A percentile compares a stretch with the other conserved stretches of the same genome.
These are phyloP conservation scores for Lagenorhynchus albirostris DNA, from an alignment of 2,113 vertebrate species.

Conservation along the genomic window DNA sequence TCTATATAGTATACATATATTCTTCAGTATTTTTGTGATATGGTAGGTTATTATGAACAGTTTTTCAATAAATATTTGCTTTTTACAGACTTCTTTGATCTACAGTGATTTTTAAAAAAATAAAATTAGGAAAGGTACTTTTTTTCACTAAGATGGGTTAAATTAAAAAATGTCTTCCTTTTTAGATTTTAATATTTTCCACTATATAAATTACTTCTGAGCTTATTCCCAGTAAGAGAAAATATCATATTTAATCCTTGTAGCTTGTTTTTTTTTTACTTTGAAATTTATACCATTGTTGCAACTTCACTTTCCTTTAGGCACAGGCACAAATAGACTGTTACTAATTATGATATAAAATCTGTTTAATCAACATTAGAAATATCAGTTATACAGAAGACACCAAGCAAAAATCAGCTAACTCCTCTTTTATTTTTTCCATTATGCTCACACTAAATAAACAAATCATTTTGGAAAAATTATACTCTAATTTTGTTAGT, in stretches of 20 bases:
- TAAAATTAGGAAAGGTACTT: not conserved
- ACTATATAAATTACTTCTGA: not conserved
- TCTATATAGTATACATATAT: not conserved
- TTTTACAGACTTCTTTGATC: not conserved
- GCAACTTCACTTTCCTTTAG: constrained; percentile 35
- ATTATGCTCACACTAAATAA: not conserved
- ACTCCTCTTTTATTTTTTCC: not conserved
- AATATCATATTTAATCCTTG: not conserved
- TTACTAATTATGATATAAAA: constrained; percentile 41
- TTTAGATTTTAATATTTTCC: not conserved
- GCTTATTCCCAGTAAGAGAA: not conserved
- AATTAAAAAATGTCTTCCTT: not conserved
- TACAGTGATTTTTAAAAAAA: not conserved
- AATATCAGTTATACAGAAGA: not conserved
- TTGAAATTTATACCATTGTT: not conserved
- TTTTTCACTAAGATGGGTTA: not conserved
- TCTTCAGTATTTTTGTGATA: not conserved
- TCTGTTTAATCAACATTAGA: constrained; percentile 24
- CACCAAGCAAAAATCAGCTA: not conserved
- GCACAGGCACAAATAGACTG: constrained; percentile 10
- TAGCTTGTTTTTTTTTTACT: not conserved
- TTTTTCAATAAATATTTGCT: not conserved
- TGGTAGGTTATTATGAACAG: not conserved
- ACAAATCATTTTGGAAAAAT: not conserved
- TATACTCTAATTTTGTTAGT: not conserved